phyloP scores from a whole-genome alignment of 1,140 invertebrate genomes.

The Pectinophora gossypiella region DNA sequence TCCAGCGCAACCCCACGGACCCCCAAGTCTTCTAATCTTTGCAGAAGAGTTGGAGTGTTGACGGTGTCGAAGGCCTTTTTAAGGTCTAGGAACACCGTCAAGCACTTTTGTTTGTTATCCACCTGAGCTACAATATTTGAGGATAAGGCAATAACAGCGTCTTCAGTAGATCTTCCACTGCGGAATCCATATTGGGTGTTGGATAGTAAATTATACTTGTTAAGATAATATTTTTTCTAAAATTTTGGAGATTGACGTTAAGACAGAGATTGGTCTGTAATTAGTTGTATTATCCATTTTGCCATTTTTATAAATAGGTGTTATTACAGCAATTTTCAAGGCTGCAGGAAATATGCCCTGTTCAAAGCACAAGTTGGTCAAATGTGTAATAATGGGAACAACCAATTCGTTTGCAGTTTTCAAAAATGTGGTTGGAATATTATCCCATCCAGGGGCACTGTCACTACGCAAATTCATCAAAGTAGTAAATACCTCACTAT shows the following conservation, averaged over 20 bases:
- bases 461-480: not conserved
- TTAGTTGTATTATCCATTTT: not conserved
- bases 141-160: constrained; percentile 6
- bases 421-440: no score
- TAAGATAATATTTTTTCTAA: not conserved
- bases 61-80: constrained; percentile 28
- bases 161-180: not conserved
- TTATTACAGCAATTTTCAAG: not conserved
- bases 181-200: constrained; percentile 8
- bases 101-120: constrained; percentile 11
- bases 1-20: not conserved
- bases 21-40: constrained; percentile 5
- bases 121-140: not conserved
- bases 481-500: not conserved
- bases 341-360: not conserved
- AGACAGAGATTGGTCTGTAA: not conserved
- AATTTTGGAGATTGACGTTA: no score
- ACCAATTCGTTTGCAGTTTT: not conserved
- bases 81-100: constrained; percentile 24
- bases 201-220: constrained; percentile 2
- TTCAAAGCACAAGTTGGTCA: not conserved
- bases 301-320: not conserved
- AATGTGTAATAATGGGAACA: not conserved
- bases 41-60: constrained; percentile 7
- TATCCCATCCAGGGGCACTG: not conserved